A percentile compares a stretch with the other conserved stretches of the same genome.
Evolutionary conservation across 1,140 invertebrate species (phyloP).

Genomic region (Proales similis): DNA sequence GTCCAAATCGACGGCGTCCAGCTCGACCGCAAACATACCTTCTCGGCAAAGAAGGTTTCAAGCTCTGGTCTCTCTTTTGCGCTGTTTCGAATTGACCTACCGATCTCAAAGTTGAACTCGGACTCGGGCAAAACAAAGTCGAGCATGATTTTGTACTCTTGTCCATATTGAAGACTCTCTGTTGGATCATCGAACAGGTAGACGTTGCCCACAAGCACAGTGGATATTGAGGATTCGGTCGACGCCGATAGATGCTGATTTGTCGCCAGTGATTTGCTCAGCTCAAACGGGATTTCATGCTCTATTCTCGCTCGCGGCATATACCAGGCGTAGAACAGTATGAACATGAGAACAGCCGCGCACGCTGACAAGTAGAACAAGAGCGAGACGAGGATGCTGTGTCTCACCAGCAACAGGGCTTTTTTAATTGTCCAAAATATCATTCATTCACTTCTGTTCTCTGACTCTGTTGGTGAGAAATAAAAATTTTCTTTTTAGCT

Average conservation of each 20-base stretch:
- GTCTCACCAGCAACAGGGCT: neutral
- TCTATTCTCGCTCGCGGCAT: neutral
- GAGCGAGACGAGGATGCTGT: slow-evolving; percentile 8
- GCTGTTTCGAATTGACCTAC: too few species aligned
- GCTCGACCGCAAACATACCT: slow-evolving; percentile 19
- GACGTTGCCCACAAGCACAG: slow-evolving; percentile 11
- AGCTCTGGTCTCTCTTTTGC: too few species aligned
- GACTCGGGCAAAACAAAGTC: slow-evolving; percentile 15
- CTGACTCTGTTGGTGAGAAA: too few species aligned
- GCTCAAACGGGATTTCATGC: slow-evolving; percentile 6
- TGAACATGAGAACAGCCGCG: neutral
- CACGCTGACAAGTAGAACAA: slow-evolving; percentile 7
- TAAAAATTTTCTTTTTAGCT: too few species aligned
- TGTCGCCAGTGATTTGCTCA: neutral
- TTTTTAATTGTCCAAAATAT: slow-evolving; percentile 16
- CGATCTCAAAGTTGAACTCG: slow-evolving; percentile 33
- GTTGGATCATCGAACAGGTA: slow-evolving; percentile 11
- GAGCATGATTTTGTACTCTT: slow-evolving; percentile 20
- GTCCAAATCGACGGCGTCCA: slow-evolving; percentile 23
- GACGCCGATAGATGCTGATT: too few species aligned
- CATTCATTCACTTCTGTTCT: too few species aligned
- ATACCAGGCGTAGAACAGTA: slow-evolving; percentile 29
- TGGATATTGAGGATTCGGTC: too few species aligned
- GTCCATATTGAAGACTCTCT: slow-evolving; percentile 28
- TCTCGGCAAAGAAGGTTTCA: too few species aligned